Base-by-base conservation (phyloP, 1,140 invertebrate species). In the Oppia nitens region DNA sequence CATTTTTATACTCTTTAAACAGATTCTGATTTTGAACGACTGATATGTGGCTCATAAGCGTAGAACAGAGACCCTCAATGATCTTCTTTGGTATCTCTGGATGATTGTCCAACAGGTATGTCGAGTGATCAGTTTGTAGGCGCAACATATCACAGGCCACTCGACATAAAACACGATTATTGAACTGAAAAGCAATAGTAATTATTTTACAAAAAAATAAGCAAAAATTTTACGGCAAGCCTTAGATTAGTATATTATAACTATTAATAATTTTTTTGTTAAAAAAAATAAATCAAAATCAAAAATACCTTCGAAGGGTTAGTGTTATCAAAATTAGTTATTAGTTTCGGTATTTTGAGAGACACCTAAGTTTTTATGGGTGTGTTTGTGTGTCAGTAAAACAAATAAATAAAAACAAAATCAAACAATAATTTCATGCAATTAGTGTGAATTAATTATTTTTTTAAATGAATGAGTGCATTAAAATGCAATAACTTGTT, bases 81-180 rank as follows among this genome's bases (percentile, higher is more conserved):
- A 87, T 83, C 70, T 79, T 78, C 71, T 78, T 79, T 59, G 83
- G 82, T 53, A 91, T 74, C 58, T 83, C 80, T 1, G 86, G 83
- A 74, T 87, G 86, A 63, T 81, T 71, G 60, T 81, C 78, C 55
- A 85, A 75, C 23, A 94, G 74, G 51, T 77, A 72, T 49, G 81
- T 77, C 1, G 83, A 80, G 73, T 89, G 85, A 70, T 91, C 86
- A 66, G 83, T 83, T 25, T 92, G 71, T 51, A 89, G 73, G 50
- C 85, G 73, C 51, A 94, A 73, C 66, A 85, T 81, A 70, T 92
- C 87, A 62, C 84, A 85, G 2, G 87, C 85, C n/a, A 91, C 80
- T 73, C 88, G 84, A 28, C 84, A 85, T 23, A 92, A 84, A 17
- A 77, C 80, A 70, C 83, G 81, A 68, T 87, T 84, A 66, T 81